Evolutionary conservation across 2,888 invertebrate species (phyloP).

Genomic region (Diplolepis rosae): DNA sequence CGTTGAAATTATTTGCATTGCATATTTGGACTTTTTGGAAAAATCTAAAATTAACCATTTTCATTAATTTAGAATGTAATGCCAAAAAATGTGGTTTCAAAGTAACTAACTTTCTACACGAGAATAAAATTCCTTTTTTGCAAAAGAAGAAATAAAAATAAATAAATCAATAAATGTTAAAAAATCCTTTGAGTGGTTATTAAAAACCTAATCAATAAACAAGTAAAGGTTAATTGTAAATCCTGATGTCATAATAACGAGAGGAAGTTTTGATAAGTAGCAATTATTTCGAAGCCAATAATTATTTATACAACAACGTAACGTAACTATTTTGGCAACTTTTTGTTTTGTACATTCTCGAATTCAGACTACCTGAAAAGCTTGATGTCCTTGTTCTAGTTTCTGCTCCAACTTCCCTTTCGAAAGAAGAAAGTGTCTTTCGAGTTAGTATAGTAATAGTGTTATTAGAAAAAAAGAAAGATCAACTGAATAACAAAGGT

Average conservation of each 20-base stretch:
- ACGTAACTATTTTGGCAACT: constrained; percentile 25
- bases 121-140: no score
- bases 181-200: neutral
- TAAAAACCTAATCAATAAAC: neutral
- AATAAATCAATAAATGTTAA: no score
- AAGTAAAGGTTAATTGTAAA: neutral
- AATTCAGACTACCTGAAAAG: neutral
- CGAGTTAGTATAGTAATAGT: constrained; percentile 2
- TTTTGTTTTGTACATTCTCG: neutral
- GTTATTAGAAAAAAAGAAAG: constrained; percentile 7
- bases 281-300: constrained; percentile 18
- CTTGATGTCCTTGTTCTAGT: constrained; percentile 22
- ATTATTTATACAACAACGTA: neutral
- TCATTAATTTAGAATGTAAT: no score
- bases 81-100: no score
- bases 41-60: no score
- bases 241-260: neutral
- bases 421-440: constrained; percentile 1
- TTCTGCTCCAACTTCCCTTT: constrained; percentile 16
- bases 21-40: no score
- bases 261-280: neutral
- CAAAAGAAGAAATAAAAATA: no score
- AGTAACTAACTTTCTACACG: no score
- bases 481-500: neutral
- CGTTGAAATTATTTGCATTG: no score